Base-by-base conservation (phyloP, 1,140 invertebrate species). In the Drosophila trapezifrons region DNA sequence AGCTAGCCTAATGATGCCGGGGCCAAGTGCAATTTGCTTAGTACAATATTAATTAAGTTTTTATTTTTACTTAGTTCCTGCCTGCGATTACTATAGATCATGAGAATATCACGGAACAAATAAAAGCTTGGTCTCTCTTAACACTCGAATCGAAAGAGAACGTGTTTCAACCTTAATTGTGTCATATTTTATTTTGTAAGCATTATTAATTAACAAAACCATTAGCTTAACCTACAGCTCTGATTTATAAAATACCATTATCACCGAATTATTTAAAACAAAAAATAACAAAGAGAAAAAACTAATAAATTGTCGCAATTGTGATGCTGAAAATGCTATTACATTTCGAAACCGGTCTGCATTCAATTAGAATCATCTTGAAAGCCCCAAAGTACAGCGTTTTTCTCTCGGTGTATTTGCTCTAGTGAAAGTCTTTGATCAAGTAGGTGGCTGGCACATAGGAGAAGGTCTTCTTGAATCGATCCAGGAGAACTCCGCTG, bases 401-500 rank as follows among this genome's bases (percentile, higher is more conserved):
- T 37, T 27, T 5, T 32, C 9, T n/a, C 3, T 22, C 2, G 18
- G 2, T 25, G 32, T 27, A 9, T 27, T 13, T 15, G 15, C 5
- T 29, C 65, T 38, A 86, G 9, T 86, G 83, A 18, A 83, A 86
- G 32, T 87, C 66, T n/a, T 87, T 54, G 38, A 86, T 76, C 37
- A 86, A 73, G 49, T 77, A 91, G n/a, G 60, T 90, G 15, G 93
- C 94, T 12, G 95, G 95, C 22, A 95, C 91, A 85, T 94, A 94
- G 65, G 93, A 90, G 66, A 95, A 95, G 47, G 95, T 90, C 80
- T 93, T 93, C 78, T 93, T 93, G 67, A 95, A 92, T 57, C 95
- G 94, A 57, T 93, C 94, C 2, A 94, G 76, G 76, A 95, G 92
- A 57, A 95, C 94, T 52, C 94, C 93, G 90, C 94, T 93, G 25